These are phyloP conservation scores for Herpetotheres cachinnans DNA, from an alignment of 2,113 vertebrate species.

Conservation along the genomic window DNA sequence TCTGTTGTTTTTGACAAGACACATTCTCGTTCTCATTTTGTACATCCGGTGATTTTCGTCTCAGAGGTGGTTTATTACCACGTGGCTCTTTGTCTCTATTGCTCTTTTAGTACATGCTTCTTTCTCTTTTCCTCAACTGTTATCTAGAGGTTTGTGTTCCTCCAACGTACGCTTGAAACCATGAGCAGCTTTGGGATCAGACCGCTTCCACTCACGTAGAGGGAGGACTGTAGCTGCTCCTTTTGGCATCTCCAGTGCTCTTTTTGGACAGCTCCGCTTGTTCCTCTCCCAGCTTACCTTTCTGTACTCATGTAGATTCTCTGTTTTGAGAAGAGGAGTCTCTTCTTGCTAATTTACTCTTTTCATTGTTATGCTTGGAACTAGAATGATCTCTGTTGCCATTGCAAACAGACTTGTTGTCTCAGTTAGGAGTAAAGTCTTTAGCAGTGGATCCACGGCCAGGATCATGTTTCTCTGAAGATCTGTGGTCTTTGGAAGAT, in stretches of 20 bases:
- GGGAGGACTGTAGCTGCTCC: constrained; percentile 68
- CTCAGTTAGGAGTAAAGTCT: constrained; percentile 74
- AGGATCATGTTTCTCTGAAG: constrained; percentile 75
- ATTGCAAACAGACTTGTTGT: constrained; percentile 76
- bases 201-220: constrained; percentile 71
- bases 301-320: constrained; percentile 69
- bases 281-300: constrained; percentile 70
- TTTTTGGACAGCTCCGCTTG: constrained; percentile 72
- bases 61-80: constrained; percentile 43
- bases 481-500: constrained; percentile 72
- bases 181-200: constrained; percentile 69
- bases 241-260: constrained; percentile 62
- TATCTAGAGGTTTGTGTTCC: constrained; percentile 73
- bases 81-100: constrained; percentile 68
- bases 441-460: constrained; percentile 65
- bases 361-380: constrained; percentile 78
- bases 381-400: constrained; percentile 71
- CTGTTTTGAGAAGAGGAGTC: constrained; percentile 74
- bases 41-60: constrained; percentile 54
- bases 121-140: constrained; percentile 66
- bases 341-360: constrained; percentile 67
- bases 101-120: constrained; percentile 56
- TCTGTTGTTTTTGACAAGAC: constrained; percentile 48
- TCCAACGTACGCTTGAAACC: constrained; percentile 67
- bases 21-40: constrained; percentile 72